phyloP scores from a whole-genome alignment of 2,797 vertebrate species.

The Lacerta viridis region DNA sequence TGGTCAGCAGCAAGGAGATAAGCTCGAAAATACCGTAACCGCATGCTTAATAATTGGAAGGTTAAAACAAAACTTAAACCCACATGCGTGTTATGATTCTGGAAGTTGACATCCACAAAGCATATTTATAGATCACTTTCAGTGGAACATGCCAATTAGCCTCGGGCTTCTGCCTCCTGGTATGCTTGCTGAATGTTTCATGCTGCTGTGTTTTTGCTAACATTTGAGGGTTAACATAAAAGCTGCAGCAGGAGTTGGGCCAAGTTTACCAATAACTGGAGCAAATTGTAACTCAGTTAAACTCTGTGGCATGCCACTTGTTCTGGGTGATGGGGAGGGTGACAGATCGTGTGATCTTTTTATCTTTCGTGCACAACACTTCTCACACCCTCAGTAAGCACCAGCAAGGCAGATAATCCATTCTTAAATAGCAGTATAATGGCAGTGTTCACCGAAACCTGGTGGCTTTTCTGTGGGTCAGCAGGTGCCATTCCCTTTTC shows the following conservation, averaged over 20 bases:
- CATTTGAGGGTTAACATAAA: not conserved
- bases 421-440: not conserved
- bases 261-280: not conserved
- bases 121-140: not conserved
- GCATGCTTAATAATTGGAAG: not conserved
- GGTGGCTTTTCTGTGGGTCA: not conserved
- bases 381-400: not conserved
- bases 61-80: not conserved
- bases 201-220: not conserved
- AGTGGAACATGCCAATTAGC: not conserved
- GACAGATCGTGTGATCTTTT: not conserved
- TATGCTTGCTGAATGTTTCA: not conserved
- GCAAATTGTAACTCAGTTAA: not conserved
- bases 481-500: constrained; percentile 1
- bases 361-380: not conserved
- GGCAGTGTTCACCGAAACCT: not conserved
- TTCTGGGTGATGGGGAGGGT: not conserved
- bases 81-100: not conserved
- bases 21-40: not conserved
- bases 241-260: not conserved
- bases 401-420: not conserved
- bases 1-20: too few species aligned
- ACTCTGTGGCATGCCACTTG: not conserved
- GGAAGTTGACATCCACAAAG: not conserved
- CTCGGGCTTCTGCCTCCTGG: not conserved